phyloP scores from a whole-genome alignment of 2,113 vertebrate genomes.

The Tauraco erythrolophus region DNA sequence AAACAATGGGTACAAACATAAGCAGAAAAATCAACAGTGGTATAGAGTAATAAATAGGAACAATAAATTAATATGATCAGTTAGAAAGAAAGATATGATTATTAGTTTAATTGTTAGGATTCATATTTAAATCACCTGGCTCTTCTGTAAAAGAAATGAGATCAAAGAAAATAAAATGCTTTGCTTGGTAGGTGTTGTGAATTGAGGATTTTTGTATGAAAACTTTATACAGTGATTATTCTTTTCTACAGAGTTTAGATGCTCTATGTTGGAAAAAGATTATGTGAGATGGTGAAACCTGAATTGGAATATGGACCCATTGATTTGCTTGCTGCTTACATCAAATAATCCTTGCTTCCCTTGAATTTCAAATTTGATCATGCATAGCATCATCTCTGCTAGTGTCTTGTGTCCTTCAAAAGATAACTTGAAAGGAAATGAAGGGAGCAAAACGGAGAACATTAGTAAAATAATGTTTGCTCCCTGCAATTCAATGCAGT shows the following conservation, averaged over 20 bases:
- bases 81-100: background rate
- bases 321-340: background rate
- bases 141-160: background rate
- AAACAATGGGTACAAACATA: background rate
- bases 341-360: background rate
- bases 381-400: background rate
- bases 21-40: background rate
- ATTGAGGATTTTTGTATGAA: background rate
- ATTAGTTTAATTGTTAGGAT: background rate
- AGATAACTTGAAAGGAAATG: background rate
- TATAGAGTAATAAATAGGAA: background rate
- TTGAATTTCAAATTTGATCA: background rate
- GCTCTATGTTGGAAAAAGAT: background rate
- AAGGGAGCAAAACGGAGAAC: background rate
- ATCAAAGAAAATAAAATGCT: background rate
- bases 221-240: background rate
- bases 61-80: background rate
- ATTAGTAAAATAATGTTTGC: background rate
- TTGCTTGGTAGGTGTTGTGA: background rate
- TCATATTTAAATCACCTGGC: background rate
- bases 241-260: background rate
- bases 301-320: background rate
- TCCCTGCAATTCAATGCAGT: background rate
- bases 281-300: background rate
- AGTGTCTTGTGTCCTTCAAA: background rate